Evolutionary conservation across 35 echinoderm and acorn worm genomes (phyloP).

Genomic region (Apostichopus parvimensis): DNA sequence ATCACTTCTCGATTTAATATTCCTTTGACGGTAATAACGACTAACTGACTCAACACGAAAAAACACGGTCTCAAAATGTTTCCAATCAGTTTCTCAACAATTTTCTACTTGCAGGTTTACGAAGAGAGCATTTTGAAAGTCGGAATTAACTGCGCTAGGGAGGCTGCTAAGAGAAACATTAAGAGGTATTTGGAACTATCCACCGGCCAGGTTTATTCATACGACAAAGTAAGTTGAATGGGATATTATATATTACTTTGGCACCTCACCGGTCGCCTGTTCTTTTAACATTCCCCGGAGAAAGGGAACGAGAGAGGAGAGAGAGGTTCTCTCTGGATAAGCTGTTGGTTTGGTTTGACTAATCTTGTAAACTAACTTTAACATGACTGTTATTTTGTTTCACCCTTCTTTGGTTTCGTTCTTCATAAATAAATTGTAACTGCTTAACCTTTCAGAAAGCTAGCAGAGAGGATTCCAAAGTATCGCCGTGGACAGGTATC

Average conservation of each 20-base stretch:
- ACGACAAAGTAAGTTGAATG: constrained; percentile 69
- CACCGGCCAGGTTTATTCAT: constrained; percentile 87
- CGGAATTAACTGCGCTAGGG: constrained; percentile 84
- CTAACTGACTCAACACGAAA: not conserved
- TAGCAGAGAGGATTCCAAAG: constrained; percentile 86
- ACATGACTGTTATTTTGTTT: too few species aligned
- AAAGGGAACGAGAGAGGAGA: too few species aligned
- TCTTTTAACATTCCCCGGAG: too few species aligned
- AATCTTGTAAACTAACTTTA: too few species aligned
- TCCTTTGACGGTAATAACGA: not conserved
- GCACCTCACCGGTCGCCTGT: not conserved
- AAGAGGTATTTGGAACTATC: constrained; percentile 88
- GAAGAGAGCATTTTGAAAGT: constrained; percentile 86
- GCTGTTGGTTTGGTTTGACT: too few species aligned
- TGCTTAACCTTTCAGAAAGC: constrained; percentile 62
- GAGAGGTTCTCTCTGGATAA: too few species aligned
- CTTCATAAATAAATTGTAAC: too few species aligned
- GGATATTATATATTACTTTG: not conserved
- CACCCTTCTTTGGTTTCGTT: too few species aligned
- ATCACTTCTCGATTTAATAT: not conserved
- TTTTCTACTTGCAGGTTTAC: constrained; percentile 66
- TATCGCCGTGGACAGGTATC: constrained; percentile 90
- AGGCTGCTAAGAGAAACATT: constrained; percentile 83
- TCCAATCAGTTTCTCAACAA: not conserved
- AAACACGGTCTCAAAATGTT: not conserved